Evolutionary conservation across 2,113 vertebrate species (phyloP), one percentile per base, ranked within the genome.

Genomic region (Charina bottae): DNA sequence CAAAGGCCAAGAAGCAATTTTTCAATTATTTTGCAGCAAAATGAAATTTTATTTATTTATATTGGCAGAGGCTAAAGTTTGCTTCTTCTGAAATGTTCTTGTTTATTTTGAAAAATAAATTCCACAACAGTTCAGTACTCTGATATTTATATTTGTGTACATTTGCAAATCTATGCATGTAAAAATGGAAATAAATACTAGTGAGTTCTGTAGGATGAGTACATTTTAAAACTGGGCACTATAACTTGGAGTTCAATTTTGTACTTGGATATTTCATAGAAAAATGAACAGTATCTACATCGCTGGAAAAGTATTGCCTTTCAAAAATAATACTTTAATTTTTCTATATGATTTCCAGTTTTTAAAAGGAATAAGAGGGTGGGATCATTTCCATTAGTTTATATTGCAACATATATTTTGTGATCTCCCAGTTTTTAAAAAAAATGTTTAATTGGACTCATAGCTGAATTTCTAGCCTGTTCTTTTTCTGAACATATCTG

Each of bases 321-420:
- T 15, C 5, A 62, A 90, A 86, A 49, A 88, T 54, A 3, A 56
- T 49, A 90, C 15, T 37, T 72, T 72, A 26, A 0, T 87, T 28
- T 93, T 88, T 93, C 62, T 83, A 93, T 19, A 3, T 0, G 0
- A 28, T 86, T 8, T 59, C 28, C 4, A 91, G 85, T 24, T 64
- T 12, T 0, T 68, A 54, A 68, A 59, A 33, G 55, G 26, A 33
- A 10, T 87, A 83, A n/a, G 0, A 89, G 89, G 92, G 93, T 55
- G 68, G 46, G 92, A 23, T 1, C 8, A 2, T 92, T 93, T 92
- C 83, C 89, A 92, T 90, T 84, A 92, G 54, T 87, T 84, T 17
- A 0, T 54, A 10, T 90, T 90, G 92, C 92, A 85, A 17, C 55
- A 84, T 42, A 11, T 19, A 24, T 85, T 54, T 90, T 94, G 54